These are phyloP conservation scores for Drosophila antonietae DNA, from an alignment of 2,888 invertebrate genomes.

Conservation along the genomic window DNA sequence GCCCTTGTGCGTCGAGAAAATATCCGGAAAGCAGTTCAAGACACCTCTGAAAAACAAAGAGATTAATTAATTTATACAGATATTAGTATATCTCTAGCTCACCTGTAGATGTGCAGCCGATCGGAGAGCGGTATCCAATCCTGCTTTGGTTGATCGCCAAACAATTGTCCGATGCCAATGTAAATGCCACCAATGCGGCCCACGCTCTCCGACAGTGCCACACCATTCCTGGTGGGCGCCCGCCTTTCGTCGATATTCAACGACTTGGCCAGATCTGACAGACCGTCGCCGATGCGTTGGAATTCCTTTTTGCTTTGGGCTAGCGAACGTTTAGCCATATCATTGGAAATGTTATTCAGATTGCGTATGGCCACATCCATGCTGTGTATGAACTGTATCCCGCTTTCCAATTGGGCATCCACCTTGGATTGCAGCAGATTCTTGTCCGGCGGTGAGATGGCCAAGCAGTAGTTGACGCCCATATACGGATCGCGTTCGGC, in stretches of 20 bases:
- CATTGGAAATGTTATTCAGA: conserved; percentile 91
- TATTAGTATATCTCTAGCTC: neutral
- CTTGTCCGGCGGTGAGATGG: conserved; percentile 93
- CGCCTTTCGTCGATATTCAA: conserved; percentile 91
- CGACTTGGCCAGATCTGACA: conserved; percentile 93
- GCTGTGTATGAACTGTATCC: conserved; percentile 91
- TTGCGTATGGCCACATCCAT: conserved; percentile 95
- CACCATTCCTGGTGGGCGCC: conserved; percentile 86
- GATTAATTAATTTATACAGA: neutral
- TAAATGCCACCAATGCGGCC: conserved; percentile 95
- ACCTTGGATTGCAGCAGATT: conserved; percentile 90
- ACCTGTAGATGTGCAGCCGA: conserved; percentile 94
- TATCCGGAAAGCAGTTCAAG: conserved; percentile 95
- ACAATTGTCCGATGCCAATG: conserved; percentile 94
- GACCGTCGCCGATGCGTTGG: conserved; percentile 94
- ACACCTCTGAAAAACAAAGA: conserved; percentile 88
- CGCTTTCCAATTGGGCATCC: conserved; percentile 94
- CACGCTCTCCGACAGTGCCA: conserved; percentile 91
- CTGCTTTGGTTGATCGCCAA: conserved; percentile 94
- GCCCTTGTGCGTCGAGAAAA: conserved; percentile 94
- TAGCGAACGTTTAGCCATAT: conserved; percentile 94
- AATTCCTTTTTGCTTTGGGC: conserved; percentile 90
- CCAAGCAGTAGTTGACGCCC: conserved; percentile 95
- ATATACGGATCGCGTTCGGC: conserved; percentile 97
- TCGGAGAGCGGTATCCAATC: conserved; percentile 97